Percentiles rank a stretch among this genome's conserved stretches.
Evolutionary conservation across 2,888 invertebrate genomes (phyloP).

Genomic region (Dynastes tityus): DNA sequence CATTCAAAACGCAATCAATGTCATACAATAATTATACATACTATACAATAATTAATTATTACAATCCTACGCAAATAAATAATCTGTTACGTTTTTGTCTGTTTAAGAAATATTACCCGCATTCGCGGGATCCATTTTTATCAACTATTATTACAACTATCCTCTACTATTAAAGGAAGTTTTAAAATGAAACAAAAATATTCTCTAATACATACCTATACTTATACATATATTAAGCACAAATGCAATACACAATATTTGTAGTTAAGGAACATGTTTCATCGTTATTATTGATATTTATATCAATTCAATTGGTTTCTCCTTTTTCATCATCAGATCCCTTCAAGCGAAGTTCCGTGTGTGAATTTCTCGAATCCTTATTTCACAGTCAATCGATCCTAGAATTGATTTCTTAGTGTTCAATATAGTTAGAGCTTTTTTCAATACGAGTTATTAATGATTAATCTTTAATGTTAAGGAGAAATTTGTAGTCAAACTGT

Average conservation of each 20-base stretch:
- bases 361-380: slow-evolving; percentile 18
- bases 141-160: slow-evolving; percentile 15
- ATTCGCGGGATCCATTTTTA: slow-evolving; percentile 22
- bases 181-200: slow-evolving; percentile 10
- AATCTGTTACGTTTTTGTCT: slow-evolving; percentile 39
- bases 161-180: slow-evolving; percentile 33
- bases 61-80: slow-evolving; percentile 37
- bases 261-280: slow-evolving; percentile 31
- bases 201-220: slow-evolving; percentile 16
- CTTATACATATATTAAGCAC: slow-evolving; percentile 36
- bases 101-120: slow-evolving; percentile 23
- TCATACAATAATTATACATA: slow-evolving; percentile 22
- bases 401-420: slow-evolving; percentile 50
- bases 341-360: background rate
- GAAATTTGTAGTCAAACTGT: slow-evolving; percentile 54
- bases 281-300: slow-evolving; percentile 36
- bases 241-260: slow-evolving; percentile 46
- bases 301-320: slow-evolving; percentile 23
- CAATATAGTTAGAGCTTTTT: slow-evolving; percentile 57
- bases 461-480: slow-evolving; percentile 27
- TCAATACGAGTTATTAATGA: slow-evolving; percentile 47
- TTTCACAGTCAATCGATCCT: slow-evolving; percentile 1
- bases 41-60: slow-evolving; percentile 23
- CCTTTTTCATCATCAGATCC: slow-evolving; percentile 24
- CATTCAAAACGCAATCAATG: slow-evolving; percentile 26